These are phyloP conservation scores for Diploptera punctata DNA, from an alignment of 2,888 invertebrate species.

Conservation along the genomic window DNA sequence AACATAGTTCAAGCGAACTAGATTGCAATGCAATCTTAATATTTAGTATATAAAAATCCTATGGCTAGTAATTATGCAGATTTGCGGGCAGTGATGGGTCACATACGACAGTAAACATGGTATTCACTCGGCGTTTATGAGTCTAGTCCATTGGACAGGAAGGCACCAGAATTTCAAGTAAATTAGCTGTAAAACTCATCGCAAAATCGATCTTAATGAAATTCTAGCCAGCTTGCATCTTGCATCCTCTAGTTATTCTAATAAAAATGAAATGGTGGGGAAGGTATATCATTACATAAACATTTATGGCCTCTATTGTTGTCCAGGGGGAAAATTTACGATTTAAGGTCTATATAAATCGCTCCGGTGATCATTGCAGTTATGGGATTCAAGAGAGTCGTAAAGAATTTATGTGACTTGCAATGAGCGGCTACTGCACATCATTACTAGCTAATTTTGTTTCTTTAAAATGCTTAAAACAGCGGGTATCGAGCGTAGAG, in stretches of 20 bases:
- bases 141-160: no score
- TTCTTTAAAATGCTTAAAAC: no score
- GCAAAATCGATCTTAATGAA: not conserved
- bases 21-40: no score
- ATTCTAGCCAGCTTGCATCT: not conserved
- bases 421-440: no score
- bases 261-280: not conserved
- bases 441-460: no score
- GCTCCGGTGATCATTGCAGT: not conserved
- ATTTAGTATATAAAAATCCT: no score
- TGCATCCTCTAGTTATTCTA: not conserved
- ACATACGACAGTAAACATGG: not conserved
- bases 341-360: not conserved
- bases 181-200: not conserved
- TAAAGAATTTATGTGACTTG: not conserved
- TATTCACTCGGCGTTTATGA: not conserved
- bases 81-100: not conserved
- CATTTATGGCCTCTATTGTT: not conserved
- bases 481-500: no score
- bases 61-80: no score
- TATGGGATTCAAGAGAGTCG: no score
- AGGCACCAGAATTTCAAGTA: not conserved
- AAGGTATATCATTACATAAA: not conserved
- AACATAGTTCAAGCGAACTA: no score
- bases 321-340: not conserved